Evolutionary conservation across 2,888 invertebrate genomes (phyloP).

Genomic region (Anoncus sp.): DNA sequence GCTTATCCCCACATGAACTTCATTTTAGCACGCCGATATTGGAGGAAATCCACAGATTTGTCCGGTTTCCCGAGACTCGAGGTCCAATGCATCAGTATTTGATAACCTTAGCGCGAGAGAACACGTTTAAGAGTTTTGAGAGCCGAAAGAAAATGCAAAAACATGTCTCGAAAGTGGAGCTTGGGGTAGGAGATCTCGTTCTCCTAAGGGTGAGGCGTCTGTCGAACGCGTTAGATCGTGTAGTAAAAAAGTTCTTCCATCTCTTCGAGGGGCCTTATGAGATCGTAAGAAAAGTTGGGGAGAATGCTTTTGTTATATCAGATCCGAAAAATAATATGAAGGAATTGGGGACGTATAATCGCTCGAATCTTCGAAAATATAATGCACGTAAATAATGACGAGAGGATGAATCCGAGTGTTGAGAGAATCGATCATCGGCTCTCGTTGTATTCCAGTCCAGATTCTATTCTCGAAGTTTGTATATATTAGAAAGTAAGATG

Average conservation of each 20-base stretch:
- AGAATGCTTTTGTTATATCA: neutral
- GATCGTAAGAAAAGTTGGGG: neutral
- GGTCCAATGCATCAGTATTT: neutral
- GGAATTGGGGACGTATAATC: neutral
- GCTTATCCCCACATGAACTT: neutral
- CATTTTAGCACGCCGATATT: neutral
- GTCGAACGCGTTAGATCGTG: neutral
- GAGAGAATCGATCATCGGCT: too few species aligned
- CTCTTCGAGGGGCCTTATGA: neutral
- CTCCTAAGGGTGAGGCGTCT: neutral
- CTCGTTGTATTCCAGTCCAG: too few species aligned
- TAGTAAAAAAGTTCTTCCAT: neutral
- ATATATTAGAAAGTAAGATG: too few species aligned
- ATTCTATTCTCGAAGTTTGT: too few species aligned
- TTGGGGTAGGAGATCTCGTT: neutral
- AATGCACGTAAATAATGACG: neutral
- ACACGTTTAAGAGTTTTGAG: conserved; percentile 2
- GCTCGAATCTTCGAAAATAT: neutral
- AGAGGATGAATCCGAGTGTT: conserved; percentile 47
- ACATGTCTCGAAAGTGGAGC: neutral
- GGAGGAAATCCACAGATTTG: neutral
- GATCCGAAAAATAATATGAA: neutral
- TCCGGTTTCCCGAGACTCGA: neutral
- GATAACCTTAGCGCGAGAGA: conserved; percentile 6
- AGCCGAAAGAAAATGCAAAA: too few species aligned